Conservation (phyloP, 2,113 vertebrate genomes). For the Gambusia holbrooki region DNA sequence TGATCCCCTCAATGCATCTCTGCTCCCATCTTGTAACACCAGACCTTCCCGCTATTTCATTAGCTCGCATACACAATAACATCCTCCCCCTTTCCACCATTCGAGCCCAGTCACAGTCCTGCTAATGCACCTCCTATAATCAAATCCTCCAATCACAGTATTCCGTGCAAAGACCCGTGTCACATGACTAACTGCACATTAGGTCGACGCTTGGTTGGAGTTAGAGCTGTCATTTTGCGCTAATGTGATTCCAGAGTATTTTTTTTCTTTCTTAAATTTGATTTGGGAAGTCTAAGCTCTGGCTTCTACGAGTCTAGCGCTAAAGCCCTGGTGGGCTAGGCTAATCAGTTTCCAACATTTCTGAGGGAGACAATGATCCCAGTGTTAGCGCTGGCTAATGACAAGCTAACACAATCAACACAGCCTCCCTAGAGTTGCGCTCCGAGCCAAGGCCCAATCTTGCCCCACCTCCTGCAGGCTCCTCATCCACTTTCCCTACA, state of each 20-base stretch:
- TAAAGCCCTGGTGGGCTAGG: constrained; percentile 70
- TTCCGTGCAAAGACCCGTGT: constrained; percentile 79
- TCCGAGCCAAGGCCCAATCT: constrained; percentile 60
- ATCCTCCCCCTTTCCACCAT: constrained; percentile 60
- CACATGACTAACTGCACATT: constrained; percentile 84
- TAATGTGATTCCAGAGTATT: constrained; percentile 90
- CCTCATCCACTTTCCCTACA: constrained; percentile 78
- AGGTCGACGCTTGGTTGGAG: constrained; percentile 58
- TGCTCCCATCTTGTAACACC: constrained; percentile 80
- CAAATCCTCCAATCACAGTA: constrained; percentile 87
- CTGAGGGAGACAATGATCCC: constrained; percentile 83
- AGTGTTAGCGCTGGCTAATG: constrained; percentile 82
- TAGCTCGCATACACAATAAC: constrained; percentile 53
- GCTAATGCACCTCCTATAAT: constrained; percentile 87
- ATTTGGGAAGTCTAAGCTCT: constrained; percentile 75
- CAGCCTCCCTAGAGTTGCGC: constrained; percentile 70
- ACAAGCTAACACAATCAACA: constrained; percentile 81
- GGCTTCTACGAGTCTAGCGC: constrained; percentile 67
- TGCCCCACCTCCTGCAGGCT: constrained; percentile 64
- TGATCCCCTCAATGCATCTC: constrained; percentile 62
- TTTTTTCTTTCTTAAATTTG: constrained; percentile 87
- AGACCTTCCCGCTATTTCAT: constrained; percentile 91
- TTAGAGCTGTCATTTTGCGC: constrained; percentile 82
- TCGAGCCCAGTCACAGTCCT: constrained; percentile 87
- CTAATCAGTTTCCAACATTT: constrained; percentile 85